These are phyloP conservation scores for Silurus meridionalis DNA, from an alignment of 2,113 vertebrate genomes.

Conservation along the genomic window DNA sequence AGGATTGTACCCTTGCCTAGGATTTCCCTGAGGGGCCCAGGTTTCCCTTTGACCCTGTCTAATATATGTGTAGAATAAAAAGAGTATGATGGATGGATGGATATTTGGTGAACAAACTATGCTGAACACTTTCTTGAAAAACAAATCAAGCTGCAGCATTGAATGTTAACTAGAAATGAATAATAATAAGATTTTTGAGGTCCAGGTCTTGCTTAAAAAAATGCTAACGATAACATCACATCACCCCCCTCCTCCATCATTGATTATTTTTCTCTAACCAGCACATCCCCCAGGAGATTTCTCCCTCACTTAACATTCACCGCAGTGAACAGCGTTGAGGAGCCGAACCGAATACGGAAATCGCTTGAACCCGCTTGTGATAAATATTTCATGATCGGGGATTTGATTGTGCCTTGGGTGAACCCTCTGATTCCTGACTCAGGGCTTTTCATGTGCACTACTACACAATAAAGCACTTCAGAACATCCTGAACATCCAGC, in stretches of 20 bases:
- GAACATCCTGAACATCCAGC: neutral
- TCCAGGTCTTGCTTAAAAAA: neutral
- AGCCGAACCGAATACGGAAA: neutral
- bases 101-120: too few species aligned
- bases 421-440: constrained; percentile 22
- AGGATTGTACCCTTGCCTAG: too few species aligned
- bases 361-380: neutral
- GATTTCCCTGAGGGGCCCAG: too few species aligned
- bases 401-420: neutral
- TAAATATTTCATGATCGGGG: neutral
- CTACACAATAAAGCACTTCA: neutral
- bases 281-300: neutral
- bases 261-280: neutral
- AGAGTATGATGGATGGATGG: too few species aligned
- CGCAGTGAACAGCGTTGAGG: neutral
- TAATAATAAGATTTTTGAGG: neutral
- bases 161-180: neutral
- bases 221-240: neutral
- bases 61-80: too few species aligned
- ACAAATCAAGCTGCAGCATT: neutral
- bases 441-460: constrained; percentile 11
- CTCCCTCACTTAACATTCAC: constrained; percentile 1
- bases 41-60: too few species aligned
- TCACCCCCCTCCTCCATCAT: neutral
- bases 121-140: too few species aligned